Evolutionary conservation across 1,140 invertebrate species (phyloP).

Genomic region (Centruroides sculpturatus): DNA sequence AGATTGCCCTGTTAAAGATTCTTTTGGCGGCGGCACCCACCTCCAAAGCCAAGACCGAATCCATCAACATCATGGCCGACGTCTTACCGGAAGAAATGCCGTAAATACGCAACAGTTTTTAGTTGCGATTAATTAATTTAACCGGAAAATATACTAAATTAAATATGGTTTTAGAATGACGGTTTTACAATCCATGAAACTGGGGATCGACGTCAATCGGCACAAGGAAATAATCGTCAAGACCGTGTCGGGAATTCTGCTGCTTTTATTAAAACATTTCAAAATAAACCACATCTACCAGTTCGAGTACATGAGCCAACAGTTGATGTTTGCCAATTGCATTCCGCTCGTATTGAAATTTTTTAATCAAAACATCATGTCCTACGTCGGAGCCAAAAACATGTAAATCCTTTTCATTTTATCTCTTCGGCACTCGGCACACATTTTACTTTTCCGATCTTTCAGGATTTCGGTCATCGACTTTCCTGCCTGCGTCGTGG

Average conservation of each 20-base stretch:
- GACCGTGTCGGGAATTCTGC: constrained; percentile 83
- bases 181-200: constrained; percentile 89
- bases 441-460: constrained; percentile 6
- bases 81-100: constrained; percentile 94
- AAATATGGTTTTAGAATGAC: constrained; percentile 48
- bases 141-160: too few relatives aligned
- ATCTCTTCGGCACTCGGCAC: not conserved
- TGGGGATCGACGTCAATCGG: constrained; percentile 92
- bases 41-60: constrained; percentile 94
- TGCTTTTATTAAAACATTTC: constrained; percentile 92
- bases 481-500: constrained; percentile 91
- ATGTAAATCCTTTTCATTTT: constrained; percentile 26
- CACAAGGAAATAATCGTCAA: constrained; percentile 99
- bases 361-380: constrained; percentile 96
- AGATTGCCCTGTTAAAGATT: constrained; percentile 90
- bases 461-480: constrained; percentile 77
- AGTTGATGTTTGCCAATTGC: constrained; percentile 98
- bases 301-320: constrained; percentile 98
- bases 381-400: constrained; percentile 90
- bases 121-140: too few relatives aligned
- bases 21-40: constrained; percentile 92
- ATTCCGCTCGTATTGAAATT: constrained; percentile 97
- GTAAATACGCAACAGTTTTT: constrained; percentile 30
- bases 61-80: constrained; percentile 96
- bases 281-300: constrained; percentile 99